Evolutionary conservation across 2,888 invertebrate genomes (phyloP).

Genomic region (Drosophila imparisetae): DNA sequence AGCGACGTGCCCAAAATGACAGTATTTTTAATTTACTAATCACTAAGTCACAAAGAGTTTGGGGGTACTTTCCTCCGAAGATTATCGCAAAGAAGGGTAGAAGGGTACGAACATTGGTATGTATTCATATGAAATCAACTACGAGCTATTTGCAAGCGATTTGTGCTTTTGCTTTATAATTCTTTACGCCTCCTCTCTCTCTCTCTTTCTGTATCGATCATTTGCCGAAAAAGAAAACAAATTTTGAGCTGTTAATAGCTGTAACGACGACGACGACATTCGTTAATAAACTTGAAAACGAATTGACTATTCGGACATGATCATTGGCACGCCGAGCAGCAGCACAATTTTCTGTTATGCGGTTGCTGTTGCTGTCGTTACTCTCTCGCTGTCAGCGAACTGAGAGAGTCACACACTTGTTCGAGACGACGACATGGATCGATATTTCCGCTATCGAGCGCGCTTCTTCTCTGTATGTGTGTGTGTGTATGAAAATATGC

Average conservation of each 20-base stretch:
- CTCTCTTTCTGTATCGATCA: slow-evolving; percentile 18
- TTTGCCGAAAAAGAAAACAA: slow-evolving; percentile 31
- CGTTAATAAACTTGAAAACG: slow-evolving; percentile 56
- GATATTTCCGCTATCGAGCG: slow-evolving; percentile 29
- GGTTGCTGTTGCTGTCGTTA: slow-evolving; percentile 16
- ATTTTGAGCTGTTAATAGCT: slow-evolving; percentile 52
- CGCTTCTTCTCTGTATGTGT: slow-evolving; percentile 9
- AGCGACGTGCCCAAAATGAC: too few species aligned
- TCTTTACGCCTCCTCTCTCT: not conserved
- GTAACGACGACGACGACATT: slow-evolving; percentile 28
- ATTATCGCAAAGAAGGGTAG: not conserved
- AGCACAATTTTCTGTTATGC: slow-evolving; percentile 16
- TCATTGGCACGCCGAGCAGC: not conserved
- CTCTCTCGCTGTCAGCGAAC: slow-evolving; percentile 23
- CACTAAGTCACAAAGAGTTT: not conserved
- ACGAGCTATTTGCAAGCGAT: slow-evolving; percentile 26
- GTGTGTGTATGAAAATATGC: slow-evolving; percentile 29
- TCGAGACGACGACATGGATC: slow-evolving; percentile 36
- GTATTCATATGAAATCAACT: slow-evolving; percentile 17
- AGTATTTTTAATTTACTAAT: too few species aligned
- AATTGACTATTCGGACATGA: slow-evolving; percentile 40
- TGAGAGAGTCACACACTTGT: slow-evolving; percentile 12
- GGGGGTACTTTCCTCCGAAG: not conserved
- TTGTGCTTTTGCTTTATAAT: slow-evolving; percentile 16
- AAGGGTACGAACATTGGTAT: not conserved